Percentiles rank a stretch among this genome's conserved stretches.
Conservation (phyloP, 64 coral and sea anemone species). For the Platygyra sinensis region DNA sequence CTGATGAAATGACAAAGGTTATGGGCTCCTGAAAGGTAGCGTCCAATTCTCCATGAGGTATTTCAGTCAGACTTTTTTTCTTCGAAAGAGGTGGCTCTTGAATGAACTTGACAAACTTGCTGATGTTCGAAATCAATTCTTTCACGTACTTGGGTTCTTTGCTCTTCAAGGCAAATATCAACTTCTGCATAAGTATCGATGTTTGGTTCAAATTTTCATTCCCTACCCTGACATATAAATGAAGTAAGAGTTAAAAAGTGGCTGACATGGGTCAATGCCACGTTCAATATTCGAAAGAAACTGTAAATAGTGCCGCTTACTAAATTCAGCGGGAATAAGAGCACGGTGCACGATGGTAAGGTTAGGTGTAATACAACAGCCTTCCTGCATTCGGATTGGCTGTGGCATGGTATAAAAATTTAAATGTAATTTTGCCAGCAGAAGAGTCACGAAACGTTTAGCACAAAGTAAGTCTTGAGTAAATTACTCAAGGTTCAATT, state of each 20-base stretch:
- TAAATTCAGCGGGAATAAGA: not conserved
- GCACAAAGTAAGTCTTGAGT: too few species aligned
- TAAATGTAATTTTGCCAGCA: not conserved
- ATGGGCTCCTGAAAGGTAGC: too few species aligned
- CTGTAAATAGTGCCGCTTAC: not conserved
- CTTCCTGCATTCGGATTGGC: conserved; percentile 10
- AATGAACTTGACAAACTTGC: conserved; percentile 43
- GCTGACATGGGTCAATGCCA: not conserved
- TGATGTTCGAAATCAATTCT: conserved; percentile 15
- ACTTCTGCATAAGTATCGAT: not conserved
- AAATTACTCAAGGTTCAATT: too few species aligned
- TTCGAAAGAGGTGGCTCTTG: not conserved
- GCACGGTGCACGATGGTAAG: not conserved
- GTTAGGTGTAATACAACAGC: not conserved
- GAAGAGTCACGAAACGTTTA: too few species aligned
- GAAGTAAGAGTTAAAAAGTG: not conserved
- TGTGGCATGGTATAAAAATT: not conserved
- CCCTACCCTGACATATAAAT: not conserved
- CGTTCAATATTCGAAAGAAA: not conserved
- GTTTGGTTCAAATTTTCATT: not conserved
- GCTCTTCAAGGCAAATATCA: conserved; percentile 4
- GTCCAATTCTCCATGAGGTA: conserved; percentile 3
- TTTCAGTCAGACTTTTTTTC: conserved; percentile 8
- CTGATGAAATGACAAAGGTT: not conserved
- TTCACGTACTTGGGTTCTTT: not conserved